Percentiles rank a stretch among this genome's conserved stretches.
These are phyloP conservation scores for Xanthia icteritia DNA, from an alignment of 2,888 invertebrate species.

Conservation along the genomic window DNA sequence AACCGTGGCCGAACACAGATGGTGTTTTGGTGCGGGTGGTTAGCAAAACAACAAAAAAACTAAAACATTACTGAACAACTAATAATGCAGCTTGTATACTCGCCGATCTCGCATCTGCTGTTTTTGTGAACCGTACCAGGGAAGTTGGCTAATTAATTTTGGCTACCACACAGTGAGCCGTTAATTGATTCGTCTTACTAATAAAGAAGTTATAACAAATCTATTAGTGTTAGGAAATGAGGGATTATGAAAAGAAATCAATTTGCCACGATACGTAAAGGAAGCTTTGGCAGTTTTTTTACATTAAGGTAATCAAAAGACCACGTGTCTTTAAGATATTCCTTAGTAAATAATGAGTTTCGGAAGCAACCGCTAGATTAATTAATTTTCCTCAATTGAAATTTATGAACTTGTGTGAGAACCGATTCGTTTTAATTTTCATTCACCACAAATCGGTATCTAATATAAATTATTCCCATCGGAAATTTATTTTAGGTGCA, in stretches of 20 bases:
- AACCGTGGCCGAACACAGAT: slow-evolving; percentile 84
- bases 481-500: slow-evolving; percentile 9
- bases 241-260: slow-evolving; percentile 59
- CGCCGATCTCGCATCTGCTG: slow-evolving; percentile 83
- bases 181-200: slow-evolving; percentile 87
- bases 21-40: slow-evolving; percentile 84
- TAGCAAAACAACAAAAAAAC: slow-evolving; percentile 83
- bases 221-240: slow-evolving; percentile 73
- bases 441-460: slow-evolving; percentile 11
- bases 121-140: slow-evolving; percentile 85
- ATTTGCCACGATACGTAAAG: slow-evolving; percentile 20
- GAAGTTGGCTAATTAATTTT: slow-evolving; percentile 85
- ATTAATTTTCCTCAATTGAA: slow-evolving; percentile 5
- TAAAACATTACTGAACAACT: slow-evolving; percentile 82
- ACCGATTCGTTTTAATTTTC: slow-evolving; percentile 17
- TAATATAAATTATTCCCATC: slow-evolving; percentile 9
- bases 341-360: neutral
- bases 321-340: neutral
- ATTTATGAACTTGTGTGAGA: slow-evolving; percentile 21
- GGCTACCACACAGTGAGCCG: slow-evolving; percentile 80
- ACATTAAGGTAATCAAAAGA: neutral
- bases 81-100: slow-evolving; percentile 85
- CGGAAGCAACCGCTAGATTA: neutral
- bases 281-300: neutral
- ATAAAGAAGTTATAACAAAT: slow-evolving; percentile 78